phyloP scores from a whole-genome alignment of 2,797 vertebrate species.

The Ctenochaetus hawaiiensis region DNA sequence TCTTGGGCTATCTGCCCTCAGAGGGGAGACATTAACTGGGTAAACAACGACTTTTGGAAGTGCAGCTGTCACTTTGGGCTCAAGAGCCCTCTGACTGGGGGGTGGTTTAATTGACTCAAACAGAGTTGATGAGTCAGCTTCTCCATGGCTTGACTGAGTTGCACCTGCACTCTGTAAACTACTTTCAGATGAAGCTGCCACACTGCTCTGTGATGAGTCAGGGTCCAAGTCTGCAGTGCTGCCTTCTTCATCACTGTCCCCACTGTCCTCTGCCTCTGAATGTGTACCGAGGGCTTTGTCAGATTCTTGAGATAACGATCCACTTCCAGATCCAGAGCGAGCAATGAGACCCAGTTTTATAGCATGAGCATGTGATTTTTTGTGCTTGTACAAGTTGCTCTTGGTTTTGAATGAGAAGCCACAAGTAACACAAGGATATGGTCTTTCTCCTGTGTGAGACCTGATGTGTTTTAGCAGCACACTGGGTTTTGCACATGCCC shows the following conservation, averaged over 20 bases:
- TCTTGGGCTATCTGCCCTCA: slow-evolving; percentile 92
- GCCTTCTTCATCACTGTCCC: slow-evolving; percentile 95
- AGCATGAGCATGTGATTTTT: slow-evolving; percentile 97
- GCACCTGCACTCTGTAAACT: slow-evolving; percentile 83
- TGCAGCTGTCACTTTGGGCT: slow-evolving; percentile 87
- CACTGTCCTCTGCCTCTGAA: slow-evolving; percentile 94
- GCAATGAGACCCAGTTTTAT: slow-evolving; percentile 95
- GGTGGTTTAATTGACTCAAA: slow-evolving; percentile 81
- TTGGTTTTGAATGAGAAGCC: slow-evolving; percentile 99
- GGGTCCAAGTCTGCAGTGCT: slow-evolving; percentile 89
- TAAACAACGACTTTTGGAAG: slow-evolving; percentile 97
- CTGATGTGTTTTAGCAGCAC: slow-evolving; percentile 98
- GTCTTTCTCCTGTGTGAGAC: slow-evolving; percentile 97
- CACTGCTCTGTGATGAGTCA: slow-evolving; percentile 88
- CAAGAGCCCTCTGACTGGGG: slow-evolving; percentile 78
- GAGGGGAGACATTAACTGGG: slow-evolving; percentile 91
- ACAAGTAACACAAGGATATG: slow-evolving; percentile 96
- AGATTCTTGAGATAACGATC: slow-evolving; percentile 93
- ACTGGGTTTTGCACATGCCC: slow-evolving; percentile 97
- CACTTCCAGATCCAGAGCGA: slow-evolving; percentile 90
- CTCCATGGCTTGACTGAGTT: slow-evolving; percentile 79
- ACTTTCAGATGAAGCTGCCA: slow-evolving; percentile 83
- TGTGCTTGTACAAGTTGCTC: slow-evolving; percentile 99
- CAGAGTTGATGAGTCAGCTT: slow-evolving; percentile 67
- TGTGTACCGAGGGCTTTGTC: slow-evolving; percentile 92